Base-by-base conservation (phyloP, 2,888 invertebrate species). In the Xestia rhomboidea region DNA sequence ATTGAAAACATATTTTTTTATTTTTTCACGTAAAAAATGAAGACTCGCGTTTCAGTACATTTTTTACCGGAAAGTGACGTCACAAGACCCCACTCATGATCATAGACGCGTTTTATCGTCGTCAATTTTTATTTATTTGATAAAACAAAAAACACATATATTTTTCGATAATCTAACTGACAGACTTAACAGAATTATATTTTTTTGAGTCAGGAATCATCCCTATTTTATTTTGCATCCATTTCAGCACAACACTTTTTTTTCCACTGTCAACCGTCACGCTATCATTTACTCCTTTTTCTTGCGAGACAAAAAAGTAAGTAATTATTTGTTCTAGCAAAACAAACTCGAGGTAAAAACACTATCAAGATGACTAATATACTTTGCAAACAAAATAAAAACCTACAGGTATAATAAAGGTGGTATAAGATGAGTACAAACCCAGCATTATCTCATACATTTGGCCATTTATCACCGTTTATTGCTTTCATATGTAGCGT, bases 391-490 rank as follows among this genome's bases (percentile, higher is more conserved):
- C 51, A 11, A 71, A 79, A 63, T 27, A 68, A 62, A 75, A 57
- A 64, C 1, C 27, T 27, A 46, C 68, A 79, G 27, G 38, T 64
- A 84, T 68, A 74, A 81, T 74, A 81, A 83, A 81, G 60, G 72
- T 64, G 54, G 38, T 66, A 7, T 63, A 60, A 62, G 85, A 77
- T 41, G 62, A 77, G 71, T 27, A 75, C 85, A 75, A 83, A 62
- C 85, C 83, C 75, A 68, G 49, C 34, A 84, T 84, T 84, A 84
- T 84, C 83, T 82, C 85, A 71, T 79, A 71, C 73, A 71, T 83
- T 86, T 73, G 72, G 76, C 63, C 86, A 87, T 87, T 87, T 87
- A 87, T 86, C 86, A 83, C 72, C 69, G 77, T 81, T 87, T 87
- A 87, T 87, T 79, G 77, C 86, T 68, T 72, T 83, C 81, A 83